phyloP scores from a whole-genome alignment of 92 coral and sea anemone species.

The Zoanthus gigantus region DNA sequence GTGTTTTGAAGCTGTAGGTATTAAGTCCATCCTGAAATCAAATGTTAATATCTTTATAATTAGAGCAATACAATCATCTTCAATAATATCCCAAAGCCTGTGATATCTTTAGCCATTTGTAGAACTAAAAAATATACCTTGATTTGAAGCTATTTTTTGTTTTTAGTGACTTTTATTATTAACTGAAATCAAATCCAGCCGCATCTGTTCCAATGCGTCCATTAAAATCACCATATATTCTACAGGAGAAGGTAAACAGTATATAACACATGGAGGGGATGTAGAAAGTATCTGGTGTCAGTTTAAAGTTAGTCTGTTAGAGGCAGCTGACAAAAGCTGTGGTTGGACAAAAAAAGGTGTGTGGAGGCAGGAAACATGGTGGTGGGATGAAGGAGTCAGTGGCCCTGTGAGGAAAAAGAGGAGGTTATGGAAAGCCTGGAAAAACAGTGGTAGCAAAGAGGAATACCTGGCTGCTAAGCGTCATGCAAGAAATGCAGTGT shows the following conservation, averaged over 20 bases:
- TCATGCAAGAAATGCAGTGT: not conserved
- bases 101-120: too few species aligned
- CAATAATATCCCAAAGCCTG: too few species aligned
- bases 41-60: too few species aligned
- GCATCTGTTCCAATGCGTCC: too few species aligned
- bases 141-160: too few species aligned
- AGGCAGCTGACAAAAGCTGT: not conserved
- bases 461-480: constrained; percentile 40
- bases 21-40: too few species aligned
- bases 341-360: constrained; percentile 7
- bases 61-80: too few species aligned
- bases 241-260: not conserved
- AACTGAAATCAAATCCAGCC: too few species aligned
- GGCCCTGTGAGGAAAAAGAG: constrained; percentile 43
- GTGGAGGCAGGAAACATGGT: constrained; percentile 32
- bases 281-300: not conserved
- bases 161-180: too few species aligned
- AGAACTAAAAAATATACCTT: too few species aligned
- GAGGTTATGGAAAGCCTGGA: constrained; percentile 54
- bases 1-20: too few species aligned
- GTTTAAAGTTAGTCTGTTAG: not conserved
- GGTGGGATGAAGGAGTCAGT: constrained; percentile 57
- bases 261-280: not conserved
- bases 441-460: constrained; percentile 29
- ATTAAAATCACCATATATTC: not conserved